These are phyloP conservation scores for Solenodon paradoxus DNA, from an alignment of 2,113 vertebrate genomes.

Conservation along the genomic window DNA sequence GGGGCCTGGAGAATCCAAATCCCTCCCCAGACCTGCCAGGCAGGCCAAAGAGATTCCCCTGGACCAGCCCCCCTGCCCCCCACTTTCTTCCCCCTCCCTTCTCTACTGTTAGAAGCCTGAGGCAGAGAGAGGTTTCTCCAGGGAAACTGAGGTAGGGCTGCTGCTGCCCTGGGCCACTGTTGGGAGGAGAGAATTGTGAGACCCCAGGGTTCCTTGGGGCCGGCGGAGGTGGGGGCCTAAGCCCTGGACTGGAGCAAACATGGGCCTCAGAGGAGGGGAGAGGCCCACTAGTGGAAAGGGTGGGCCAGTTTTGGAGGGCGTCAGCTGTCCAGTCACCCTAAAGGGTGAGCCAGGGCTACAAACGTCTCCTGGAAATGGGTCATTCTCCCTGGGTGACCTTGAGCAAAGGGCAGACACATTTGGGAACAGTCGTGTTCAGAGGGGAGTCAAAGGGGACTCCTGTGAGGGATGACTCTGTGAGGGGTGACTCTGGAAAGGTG, in stretches of 20 bases:
- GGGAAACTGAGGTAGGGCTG: slow-evolving; percentile 16
- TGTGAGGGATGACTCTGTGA: background rate
- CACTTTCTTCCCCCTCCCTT: too few species aligned
- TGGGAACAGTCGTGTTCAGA: background rate
- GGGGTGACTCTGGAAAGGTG: background rate
- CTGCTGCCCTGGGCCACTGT: too few species aligned
- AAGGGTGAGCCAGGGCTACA: background rate
- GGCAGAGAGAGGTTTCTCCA: background rate
- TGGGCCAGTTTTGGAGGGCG: background rate
- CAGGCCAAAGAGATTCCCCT: slow-evolving; percentile 44
- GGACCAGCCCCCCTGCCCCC: background rate
- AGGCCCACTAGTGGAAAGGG: background rate
- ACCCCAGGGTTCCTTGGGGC: background rate
- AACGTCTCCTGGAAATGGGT: background rate
- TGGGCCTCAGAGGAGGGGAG: background rate
- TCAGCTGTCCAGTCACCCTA: background rate
- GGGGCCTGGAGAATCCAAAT: slow-evolving; percentile 48
- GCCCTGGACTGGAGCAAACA: background rate
- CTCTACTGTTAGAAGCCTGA: background rate
- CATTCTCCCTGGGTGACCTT: background rate
- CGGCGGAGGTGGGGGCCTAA: background rate
- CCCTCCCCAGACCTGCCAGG: slow-evolving; percentile 25
- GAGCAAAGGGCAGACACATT: background rate
- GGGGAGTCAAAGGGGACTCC: background rate
- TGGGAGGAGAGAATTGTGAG: background rate